A percentile compares a stretch with the other conserved stretches of the same genome.
phyloP scores from a whole-genome alignment of 2,797 vertebrate species.

The Melanotaenia nigrans region DNA sequence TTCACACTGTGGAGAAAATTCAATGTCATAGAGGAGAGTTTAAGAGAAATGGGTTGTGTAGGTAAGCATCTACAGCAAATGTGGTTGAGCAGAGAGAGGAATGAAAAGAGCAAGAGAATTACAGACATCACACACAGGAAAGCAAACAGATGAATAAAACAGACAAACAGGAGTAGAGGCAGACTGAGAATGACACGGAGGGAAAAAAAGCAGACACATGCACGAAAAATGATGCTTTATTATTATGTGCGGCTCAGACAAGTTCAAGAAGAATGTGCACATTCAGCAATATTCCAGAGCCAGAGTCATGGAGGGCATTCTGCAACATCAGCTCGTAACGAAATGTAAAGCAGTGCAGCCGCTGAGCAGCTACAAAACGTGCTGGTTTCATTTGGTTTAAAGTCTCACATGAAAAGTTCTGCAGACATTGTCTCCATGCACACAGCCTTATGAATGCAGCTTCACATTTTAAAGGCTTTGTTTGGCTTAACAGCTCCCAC shows the following conservation, averaged over 20 bases:
- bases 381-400: background rate
- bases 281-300: constrained; percentile 55
- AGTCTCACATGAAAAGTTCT: background rate
- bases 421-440: constrained; percentile 6
- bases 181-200: constrained; percentile 7
- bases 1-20: background rate
- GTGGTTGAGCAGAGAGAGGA: background rate
- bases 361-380: background rate
- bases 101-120: constrained; percentile 9
- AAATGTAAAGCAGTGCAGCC: background rate
- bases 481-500: background rate
- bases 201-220: constrained; percentile 20
- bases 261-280: constrained; percentile 61
- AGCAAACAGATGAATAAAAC: constrained; percentile 53
- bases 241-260: constrained; percentile 41
- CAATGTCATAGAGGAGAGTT: background rate
- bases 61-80: constrained; percentile 2
- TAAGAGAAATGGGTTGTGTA: background rate
- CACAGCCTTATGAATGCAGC: background rate
- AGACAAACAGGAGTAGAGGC: constrained; percentile 35
- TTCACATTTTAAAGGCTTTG: background rate
- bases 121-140: constrained; percentile 26
- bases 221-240: constrained; percentile 40
- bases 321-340: constrained; percentile 35
- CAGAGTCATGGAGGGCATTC: constrained; percentile 49